These are phyloP conservation scores for Muscidifurax raptorellus DNA, from an alignment of 1,140 invertebrate species.

Conservation along the genomic window DNA sequence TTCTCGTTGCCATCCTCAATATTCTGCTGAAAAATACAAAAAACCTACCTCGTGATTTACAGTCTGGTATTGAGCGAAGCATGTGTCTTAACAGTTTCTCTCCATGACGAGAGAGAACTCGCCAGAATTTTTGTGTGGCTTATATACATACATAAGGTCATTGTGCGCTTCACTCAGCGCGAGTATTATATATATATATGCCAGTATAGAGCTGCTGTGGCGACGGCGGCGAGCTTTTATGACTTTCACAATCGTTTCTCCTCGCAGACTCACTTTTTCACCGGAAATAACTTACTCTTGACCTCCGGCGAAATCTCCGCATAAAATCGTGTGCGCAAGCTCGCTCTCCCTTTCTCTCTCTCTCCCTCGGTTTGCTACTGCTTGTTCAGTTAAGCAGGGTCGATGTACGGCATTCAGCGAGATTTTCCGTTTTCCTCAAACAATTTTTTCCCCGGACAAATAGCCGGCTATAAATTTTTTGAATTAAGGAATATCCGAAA, in stretches of 20 bases:
- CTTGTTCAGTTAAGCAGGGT: background rate
- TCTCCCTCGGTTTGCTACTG: background rate
- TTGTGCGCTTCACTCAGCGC: background rate
- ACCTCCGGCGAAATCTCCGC: conserved; percentile 19
- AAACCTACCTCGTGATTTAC: background rate
- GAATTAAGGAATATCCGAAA: too few relatives aligned
- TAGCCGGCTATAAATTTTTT: background rate
- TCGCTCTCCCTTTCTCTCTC: background rate
- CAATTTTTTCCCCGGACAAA: background rate
- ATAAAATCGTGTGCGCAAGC: background rate
- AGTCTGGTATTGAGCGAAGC: conserved; percentile 8
- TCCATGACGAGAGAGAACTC: background rate
- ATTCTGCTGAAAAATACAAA: background rate
- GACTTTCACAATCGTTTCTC: conserved; percentile 15
- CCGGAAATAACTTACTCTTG: conserved; percentile 37
- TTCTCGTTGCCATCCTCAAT: background rate
- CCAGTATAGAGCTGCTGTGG: background rate
- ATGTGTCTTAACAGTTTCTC: background rate
- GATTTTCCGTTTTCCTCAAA: background rate
- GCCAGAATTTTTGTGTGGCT: background rate
- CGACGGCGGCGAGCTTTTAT: background rate
- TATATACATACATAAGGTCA: background rate
- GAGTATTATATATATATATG: background rate
- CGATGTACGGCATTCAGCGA: conserved; percentile 9
- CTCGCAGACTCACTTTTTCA: background rate